Evolutionary conservation across 2,113 vertebrate genomes (phyloP).

Genomic region (Sphaerodactylus townsendi): DNA sequence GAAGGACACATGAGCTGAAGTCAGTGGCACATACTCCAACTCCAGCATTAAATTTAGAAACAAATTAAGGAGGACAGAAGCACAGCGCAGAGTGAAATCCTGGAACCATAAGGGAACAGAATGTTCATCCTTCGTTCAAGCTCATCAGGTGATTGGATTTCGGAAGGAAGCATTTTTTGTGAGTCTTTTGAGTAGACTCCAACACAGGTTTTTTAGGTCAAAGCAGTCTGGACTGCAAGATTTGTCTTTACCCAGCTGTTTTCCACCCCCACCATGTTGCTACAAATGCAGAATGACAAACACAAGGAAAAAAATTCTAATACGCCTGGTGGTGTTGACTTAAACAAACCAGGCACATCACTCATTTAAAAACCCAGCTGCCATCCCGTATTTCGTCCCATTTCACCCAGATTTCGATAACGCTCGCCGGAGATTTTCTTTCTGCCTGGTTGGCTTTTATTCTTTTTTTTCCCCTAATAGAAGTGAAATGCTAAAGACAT

Average conservation of each 20-base stretch:
- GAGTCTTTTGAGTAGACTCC: background rate
- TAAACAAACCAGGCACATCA: slow-evolving; percentile 50
- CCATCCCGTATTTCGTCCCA: slow-evolving; percentile 16
- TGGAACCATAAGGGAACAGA: too few species aligned
- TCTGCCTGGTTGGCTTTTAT: slow-evolving; percentile 27
- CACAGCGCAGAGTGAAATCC: too few species aligned
- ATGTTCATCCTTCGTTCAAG: too few species aligned
- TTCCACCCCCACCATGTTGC: slow-evolving; percentile 28
- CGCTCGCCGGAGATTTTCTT: slow-evolving; percentile 19
- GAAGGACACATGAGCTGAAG: too few species aligned
- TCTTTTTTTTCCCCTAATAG: slow-evolving; percentile 20
- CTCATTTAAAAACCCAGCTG: slow-evolving; percentile 41
- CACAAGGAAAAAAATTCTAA: slow-evolving; percentile 44
- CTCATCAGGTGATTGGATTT: background rate
- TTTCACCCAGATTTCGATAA: slow-evolving; percentile 35
- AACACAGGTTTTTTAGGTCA: background rate
- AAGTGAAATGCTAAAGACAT: slow-evolving; percentile 44
- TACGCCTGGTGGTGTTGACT: slow-evolving; percentile 30
- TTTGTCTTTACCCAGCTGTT: slow-evolving; percentile 16
- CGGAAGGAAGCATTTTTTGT: accelerated
- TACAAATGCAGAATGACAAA: slow-evolving; percentile 57
- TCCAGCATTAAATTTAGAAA: too few species aligned
- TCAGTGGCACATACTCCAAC: too few species aligned
- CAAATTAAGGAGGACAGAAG: too few species aligned
- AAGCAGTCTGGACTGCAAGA: slow-evolving; percentile 25